Evolutionary conservation across 2,797 vertebrate species (phyloP).

Genomic region (Argentina silus): DNA sequence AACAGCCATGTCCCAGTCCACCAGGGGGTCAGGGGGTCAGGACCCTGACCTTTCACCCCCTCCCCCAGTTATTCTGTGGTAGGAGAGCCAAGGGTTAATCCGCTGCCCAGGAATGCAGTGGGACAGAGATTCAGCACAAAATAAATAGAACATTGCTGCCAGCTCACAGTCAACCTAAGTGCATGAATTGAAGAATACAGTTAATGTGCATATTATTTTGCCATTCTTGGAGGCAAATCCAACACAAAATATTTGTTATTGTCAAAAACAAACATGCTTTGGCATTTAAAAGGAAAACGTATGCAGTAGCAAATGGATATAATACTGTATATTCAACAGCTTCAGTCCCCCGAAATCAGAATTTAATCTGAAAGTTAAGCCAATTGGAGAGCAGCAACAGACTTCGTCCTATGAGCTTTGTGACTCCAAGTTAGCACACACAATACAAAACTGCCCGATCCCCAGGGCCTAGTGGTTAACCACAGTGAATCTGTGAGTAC

Average conservation of each 20-base stretch:
- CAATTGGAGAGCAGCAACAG: not conserved
- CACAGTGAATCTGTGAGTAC: not conserved
- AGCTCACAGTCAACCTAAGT: not conserved
- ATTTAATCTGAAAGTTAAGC: not conserved
- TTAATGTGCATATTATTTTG: not conserved
- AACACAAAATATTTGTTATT: too few species aligned
- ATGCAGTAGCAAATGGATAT: too few species aligned
- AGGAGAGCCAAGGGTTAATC: conserved; percentile 9
- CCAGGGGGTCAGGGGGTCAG: conserved; percentile 36
- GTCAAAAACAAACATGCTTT: too few species aligned
- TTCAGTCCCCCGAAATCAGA: not conserved
- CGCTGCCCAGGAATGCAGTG: not conserved
- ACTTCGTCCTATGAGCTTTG: not conserved
- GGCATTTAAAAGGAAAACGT: too few species aligned
- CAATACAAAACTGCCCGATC: not conserved
- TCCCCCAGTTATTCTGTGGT: conserved; percentile 18
- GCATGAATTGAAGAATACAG: not conserved
- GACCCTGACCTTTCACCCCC: conserved; percentile 28
- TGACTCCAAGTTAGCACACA: not conserved
- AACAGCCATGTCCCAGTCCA: conserved; percentile 48
- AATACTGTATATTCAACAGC: too few species aligned
- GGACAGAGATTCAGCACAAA: not conserved
- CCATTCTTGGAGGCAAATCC: too few species aligned
- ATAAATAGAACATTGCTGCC: not conserved
- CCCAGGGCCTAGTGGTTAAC: not conserved